Conservation (phyloP, 2,888 invertebrate genomes). For the Drosophila basisetae region DNA sequence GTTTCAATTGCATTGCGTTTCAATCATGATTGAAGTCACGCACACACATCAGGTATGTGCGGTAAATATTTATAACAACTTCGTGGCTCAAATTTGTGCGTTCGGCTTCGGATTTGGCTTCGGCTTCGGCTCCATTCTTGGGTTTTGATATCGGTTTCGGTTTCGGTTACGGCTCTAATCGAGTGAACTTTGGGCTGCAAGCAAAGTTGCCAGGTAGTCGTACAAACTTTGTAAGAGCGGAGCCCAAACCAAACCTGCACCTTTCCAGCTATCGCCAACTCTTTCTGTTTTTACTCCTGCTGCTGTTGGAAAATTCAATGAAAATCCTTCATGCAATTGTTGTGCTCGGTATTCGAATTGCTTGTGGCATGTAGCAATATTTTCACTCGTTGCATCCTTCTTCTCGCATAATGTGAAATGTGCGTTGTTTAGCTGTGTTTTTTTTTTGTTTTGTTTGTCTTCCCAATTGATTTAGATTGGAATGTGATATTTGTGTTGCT, state of each 20-base stretch:
- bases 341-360: not conserved
- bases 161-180: conserved; percentile 13
- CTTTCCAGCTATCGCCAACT: not conserved
- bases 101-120: conserved; percentile 5
- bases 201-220: conserved; percentile 30
- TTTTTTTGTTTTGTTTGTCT: not conserved
- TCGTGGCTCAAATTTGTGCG: conserved; percentile 7
- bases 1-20: not conserved
- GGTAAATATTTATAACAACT: not conserved
- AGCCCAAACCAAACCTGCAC: not conserved
- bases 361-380: not conserved
- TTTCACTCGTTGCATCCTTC: not conserved
- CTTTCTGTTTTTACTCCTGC: not conserved
- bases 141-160: not conserved
- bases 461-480: not conserved
- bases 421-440: not conserved
- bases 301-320: not conserved
- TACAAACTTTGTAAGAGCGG: not conserved
- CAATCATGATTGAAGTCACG: not conserved
- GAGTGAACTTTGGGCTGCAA: not conserved
- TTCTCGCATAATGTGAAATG: not conserved
- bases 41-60: not conserved
- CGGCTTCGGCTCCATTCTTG: not conserved
- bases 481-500: conserved; percentile 8
- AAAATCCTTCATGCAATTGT: not conserved